Conservation (phyloP, 2,888 invertebrate genomes). For the Suillia variegata region DNA sequence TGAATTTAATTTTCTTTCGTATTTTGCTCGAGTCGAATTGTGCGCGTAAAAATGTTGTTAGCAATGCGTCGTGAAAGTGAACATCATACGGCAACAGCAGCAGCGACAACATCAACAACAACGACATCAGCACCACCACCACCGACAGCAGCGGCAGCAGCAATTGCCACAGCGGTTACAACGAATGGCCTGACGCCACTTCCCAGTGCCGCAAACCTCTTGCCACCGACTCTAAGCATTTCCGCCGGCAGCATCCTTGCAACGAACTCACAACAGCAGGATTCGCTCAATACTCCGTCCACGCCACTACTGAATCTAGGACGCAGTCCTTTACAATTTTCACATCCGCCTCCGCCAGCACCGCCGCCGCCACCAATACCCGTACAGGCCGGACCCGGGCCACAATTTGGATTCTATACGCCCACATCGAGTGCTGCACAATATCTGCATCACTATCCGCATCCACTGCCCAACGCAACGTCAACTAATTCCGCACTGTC, state of each 20-base stretch:
- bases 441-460: conserved; percentile 36
- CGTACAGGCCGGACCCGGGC: conserved; percentile 21
- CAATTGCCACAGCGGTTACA: conserved; percentile 25
- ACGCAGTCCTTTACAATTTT: conserved; percentile 40
- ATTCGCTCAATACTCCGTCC: conserved; percentile 54
- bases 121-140: conserved; percentile 26
- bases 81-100: conserved; percentile 54
- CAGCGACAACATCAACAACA: conserved; percentile 31
- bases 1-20: conserved; percentile 22
- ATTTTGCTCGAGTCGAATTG: conserved; percentile 24
- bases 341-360: conserved; percentile 29
- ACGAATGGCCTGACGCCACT: conserved; percentile 1
- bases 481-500: not conserved
- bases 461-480: conserved; percentile 21
- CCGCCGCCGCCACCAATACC: conserved; percentile 37
- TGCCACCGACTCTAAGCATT: conserved; percentile 12
- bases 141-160: conserved; percentile 29
- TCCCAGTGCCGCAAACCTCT: not conserved
- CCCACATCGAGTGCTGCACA: conserved; percentile 31
- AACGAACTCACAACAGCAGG: conserved; percentile 21
- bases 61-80: conserved; percentile 80
- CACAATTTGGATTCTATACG: conserved; percentile 40
- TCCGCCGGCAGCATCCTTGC: conserved; percentile 8
- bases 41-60: conserved; percentile 64
- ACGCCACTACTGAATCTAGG: conserved; percentile 43